Evolutionary conservation across 1,140 invertebrate genomes (phyloP), one percentile per base, ranked within the genome.

Genomic region (Dendrolimus kikuchii): DNA sequence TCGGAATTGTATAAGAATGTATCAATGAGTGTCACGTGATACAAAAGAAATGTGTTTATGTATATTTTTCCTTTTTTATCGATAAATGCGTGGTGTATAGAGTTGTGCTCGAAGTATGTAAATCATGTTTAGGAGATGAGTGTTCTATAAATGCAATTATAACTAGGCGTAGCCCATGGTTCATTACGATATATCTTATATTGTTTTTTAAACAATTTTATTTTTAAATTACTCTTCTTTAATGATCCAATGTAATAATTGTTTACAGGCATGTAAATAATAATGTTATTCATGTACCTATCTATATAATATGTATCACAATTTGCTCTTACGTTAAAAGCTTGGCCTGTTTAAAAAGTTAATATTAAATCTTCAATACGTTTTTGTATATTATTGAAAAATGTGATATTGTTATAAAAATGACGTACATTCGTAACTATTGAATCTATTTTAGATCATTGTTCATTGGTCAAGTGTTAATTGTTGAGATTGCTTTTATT

Each of bases 381-480:
- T 77, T 85, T 78, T 76, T 85, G 80, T 83, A 81, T 82, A 81
- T 82, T 85, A 85, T 82, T 84, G 72, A 86, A 86, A 86, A 86
- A 76, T 86, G 82, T 86, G 82, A 86, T 86, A 86, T 86, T 82
- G 78, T 86, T 83, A 81, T 79, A 74, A 80, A 55, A 71, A 66
- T 72, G 57, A 73, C 59, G 55, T 72, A 73, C 69, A 73, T 71
- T 72, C 74, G 58, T 77, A 67, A 62, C 68, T 81, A 81, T 77
- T 77, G 71, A 68, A 50, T 40, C 49, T 50, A 10, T 50, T 50
- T 38, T 50, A 50, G 49, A 10, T 41, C 9, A 50, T 39, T 40
- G 49, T 50, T 41, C 49, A 39, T 50, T n/a, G 39, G 6, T 40
- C 49, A 40, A 23, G 42, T 47, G 43, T 45, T 45, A 10, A 9